phyloP scores from a whole-genome alignment of 2,888 invertebrate genomes.

The Meteorus colon region DNA sequence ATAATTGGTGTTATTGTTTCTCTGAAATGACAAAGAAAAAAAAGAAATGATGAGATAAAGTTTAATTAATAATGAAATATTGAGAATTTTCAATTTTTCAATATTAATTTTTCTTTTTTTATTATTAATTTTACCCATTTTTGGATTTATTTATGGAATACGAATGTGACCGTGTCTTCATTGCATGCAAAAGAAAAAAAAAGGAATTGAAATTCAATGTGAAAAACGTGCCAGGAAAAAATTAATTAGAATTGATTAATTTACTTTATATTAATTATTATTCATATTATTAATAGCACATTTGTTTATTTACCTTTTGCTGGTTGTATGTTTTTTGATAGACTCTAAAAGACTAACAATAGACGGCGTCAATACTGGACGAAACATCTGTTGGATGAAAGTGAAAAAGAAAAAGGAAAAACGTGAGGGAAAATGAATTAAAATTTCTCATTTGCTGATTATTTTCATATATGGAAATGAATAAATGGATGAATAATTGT shows the following conservation, averaged over 20 bases:
- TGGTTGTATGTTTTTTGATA: constrained; percentile 64
- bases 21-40: not conserved
- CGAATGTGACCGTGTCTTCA: constrained; percentile 27
- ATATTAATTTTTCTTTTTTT: too few relatives aligned
- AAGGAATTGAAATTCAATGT: not conserved
- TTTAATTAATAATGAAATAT: constrained; percentile 27
- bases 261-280: not conserved
- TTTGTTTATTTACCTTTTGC: constrained; percentile 61
- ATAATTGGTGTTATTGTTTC: not conserved
- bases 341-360: constrained; percentile 67
- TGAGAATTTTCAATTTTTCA: not conserved
- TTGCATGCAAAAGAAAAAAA: constrained; percentile 13
- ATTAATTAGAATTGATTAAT: not conserved
- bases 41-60: not conserved
- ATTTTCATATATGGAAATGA: not conserved
- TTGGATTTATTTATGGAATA: not conserved
- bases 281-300: too few relatives aligned
- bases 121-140: not conserved
- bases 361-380: constrained; percentile 68
- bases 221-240: not conserved
- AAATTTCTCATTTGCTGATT: not conserved
- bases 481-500: not conserved
- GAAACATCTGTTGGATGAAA: constrained; percentile 65
- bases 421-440: too few relatives aligned
- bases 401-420: constrained; percentile 1